Percentiles rank a stretch among this genome's conserved stretches.
phyloP scores from a whole-genome alignment of 2,797 vertebrate genomes.

The Nannoperca australis region DNA sequence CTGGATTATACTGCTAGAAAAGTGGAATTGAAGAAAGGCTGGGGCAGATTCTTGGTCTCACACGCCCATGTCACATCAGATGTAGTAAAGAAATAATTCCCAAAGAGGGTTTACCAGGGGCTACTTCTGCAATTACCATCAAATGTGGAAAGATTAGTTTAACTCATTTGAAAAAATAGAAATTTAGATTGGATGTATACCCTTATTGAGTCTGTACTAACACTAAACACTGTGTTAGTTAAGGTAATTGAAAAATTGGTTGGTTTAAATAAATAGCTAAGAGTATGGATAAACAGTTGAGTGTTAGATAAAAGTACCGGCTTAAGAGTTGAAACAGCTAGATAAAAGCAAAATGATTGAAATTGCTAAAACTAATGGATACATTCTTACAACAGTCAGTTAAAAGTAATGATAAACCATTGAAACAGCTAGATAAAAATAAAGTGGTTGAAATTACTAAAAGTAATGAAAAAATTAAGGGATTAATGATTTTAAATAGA shows the following conservation, averaged over 20 bases:
- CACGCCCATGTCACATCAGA: not conserved
- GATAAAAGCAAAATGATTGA: not conserved
- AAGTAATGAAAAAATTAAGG: too few species aligned
- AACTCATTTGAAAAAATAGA: not conserved
- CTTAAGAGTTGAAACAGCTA: not conserved
- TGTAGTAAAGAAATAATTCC: conserved; percentile 8
- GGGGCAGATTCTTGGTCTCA: conserved; percentile 35
- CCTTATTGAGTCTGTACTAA: not conserved
- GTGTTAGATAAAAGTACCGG: not conserved
- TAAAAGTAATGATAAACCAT: too few species aligned
- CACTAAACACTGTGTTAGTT: not conserved
- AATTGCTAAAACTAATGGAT: not conserved
- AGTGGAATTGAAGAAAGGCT: conserved; percentile 38
- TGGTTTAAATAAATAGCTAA: not conserved
- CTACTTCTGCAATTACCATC: not conserved
- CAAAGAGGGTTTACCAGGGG: not conserved
- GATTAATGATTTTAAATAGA: not conserved
- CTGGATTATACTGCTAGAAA: conserved; percentile 48
- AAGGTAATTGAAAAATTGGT: not conserved
- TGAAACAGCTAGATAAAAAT: too few species aligned
- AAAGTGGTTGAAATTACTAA: too few species aligned
- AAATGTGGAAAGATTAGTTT: conserved; percentile 2
- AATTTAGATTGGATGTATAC: not conserved
- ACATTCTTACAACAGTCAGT: not conserved
- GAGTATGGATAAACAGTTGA: too few species aligned